Conservation (phyloP, 1,140 invertebrate species). For the Olivierus martensii region DNA sequence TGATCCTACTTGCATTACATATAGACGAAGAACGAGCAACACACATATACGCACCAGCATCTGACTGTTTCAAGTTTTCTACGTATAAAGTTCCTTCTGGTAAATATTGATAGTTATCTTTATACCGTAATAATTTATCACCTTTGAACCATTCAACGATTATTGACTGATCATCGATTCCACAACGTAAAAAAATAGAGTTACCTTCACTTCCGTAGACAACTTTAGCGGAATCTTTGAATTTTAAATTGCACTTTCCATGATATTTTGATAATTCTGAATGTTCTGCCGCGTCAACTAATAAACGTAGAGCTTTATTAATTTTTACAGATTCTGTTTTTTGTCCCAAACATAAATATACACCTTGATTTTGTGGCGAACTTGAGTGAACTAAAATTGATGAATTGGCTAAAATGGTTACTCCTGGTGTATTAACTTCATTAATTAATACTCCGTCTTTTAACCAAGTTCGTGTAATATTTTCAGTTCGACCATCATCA, state of each 20-base stretch:
- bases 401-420: too few relatives aligned
- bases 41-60: constrained; percentile 7
- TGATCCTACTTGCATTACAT: not conserved
- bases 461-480: not conserved
- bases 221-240: not conserved
- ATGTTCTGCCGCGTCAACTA: not conserved
- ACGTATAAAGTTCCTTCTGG: not conserved
- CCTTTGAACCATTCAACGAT: constrained; percentile 7
- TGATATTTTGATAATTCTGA: not conserved
- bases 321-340: not conserved
- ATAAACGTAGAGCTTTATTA: not conserved
- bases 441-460: not conserved
- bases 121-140: not conserved
- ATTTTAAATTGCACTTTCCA: constrained; percentile 1
- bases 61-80: not conserved
- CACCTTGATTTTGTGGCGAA: constrained; percentile 1
- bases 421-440: not conserved
- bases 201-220: not conserved
- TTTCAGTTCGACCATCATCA: not conserved
- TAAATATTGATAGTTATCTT: not conserved
- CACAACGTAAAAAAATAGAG: constrained; percentile 2
- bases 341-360: constrained; percentile 5
- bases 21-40: not conserved
- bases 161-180: not conserved
- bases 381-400: too few relatives aligned